Conservation (phyloP, 2,797 vertebrate species). For the Scolopax bukidnonensis region DNA sequence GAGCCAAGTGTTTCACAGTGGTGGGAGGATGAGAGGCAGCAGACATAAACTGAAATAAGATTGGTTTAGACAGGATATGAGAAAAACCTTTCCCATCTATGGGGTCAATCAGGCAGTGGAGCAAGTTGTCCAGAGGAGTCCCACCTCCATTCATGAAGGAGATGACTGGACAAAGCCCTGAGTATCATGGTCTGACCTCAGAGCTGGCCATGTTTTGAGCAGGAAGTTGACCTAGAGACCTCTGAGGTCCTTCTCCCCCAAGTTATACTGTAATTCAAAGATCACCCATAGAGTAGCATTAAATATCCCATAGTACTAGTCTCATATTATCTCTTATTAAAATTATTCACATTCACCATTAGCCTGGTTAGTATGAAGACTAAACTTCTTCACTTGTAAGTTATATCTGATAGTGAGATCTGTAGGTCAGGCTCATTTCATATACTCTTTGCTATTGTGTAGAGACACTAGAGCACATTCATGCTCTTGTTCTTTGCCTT, state of each 20-base stretch:
- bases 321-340: neutral
- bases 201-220: neutral
- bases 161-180: neutral
- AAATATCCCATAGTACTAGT: neutral
- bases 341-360: neutral
- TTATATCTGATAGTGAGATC: neutral
- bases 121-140: neutral
- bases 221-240: neutral
- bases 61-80: neutral
- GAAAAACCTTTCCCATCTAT: neutral
- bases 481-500: slow-evolving; percentile 50
- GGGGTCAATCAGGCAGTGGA: neutral
- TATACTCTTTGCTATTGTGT: slow-evolving; percentile 32
- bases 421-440: neutral
- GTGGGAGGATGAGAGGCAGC: neutral
- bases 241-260: neutral
- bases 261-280: neutral
- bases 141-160: neutral
- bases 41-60: neutral
- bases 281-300: neutral
- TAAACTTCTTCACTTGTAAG: neutral
- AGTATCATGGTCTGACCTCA: neutral
- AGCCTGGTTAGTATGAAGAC: neutral
- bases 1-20: neutral
- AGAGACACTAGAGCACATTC: slow-evolving; percentile 47